Percentiles rank a stretch among this genome's conserved stretches.
These are phyloP conservation scores for Ceratitis capitata DNA, from an alignment of 1,140 invertebrate genomes.

Conservation along the genomic window DNA sequence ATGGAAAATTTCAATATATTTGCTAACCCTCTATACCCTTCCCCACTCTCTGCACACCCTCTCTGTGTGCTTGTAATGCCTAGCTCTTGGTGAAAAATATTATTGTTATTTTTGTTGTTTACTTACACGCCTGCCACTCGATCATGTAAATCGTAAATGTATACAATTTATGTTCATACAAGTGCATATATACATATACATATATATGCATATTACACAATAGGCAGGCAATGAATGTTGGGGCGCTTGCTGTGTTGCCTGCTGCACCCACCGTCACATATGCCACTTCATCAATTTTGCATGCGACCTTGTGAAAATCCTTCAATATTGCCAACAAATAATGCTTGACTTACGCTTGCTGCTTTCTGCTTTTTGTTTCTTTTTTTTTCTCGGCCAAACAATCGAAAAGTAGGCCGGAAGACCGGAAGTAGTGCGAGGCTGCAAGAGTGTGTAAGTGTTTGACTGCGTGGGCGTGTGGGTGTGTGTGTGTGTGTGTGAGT, in stretches of 20 bases:
- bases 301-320: background rate
- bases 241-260: background rate
- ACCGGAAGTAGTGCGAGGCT: background rate
- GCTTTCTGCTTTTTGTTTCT: background rate
- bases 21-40: too few species aligned
- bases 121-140: background rate
- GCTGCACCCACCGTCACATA: background rate
- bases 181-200: background rate
- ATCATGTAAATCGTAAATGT: slow-evolving; percentile 1
- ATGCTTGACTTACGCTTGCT: too few species aligned
- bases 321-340: background rate
- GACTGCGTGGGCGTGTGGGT: background rate
- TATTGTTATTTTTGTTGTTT: background rate
- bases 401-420: slow-evolving; percentile 27
- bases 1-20: too few species aligned
- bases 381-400: background rate
- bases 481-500: background rate
- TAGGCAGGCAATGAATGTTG: background rate
- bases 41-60: background rate
- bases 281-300: background rate
- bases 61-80: background rate
- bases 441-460: background rate
- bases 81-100: background rate
- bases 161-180: background rate
- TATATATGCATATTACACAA: background rate